These are phyloP conservation scores for Ceratothoa steindachneri DNA, from an alignment of 2,888 invertebrate species.

Conservation along the genomic window DNA sequence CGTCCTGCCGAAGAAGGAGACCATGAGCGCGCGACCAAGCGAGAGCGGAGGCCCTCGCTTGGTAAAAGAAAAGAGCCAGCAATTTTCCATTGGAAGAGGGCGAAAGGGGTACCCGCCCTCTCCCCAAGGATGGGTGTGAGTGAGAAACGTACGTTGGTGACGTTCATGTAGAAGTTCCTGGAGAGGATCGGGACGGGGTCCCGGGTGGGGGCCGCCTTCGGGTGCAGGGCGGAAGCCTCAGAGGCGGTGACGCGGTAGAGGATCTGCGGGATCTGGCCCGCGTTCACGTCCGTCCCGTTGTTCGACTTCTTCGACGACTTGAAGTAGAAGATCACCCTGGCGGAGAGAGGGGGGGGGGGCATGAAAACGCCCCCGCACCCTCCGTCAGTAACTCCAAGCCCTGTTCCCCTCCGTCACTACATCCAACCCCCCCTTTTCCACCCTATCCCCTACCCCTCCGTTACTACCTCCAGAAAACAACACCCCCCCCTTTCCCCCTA, in stretches of 20 bases:
- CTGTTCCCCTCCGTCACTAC: not conserved
- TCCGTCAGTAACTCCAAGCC: not conserved
- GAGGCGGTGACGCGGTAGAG: conserved; percentile 68
- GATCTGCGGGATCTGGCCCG: conserved; percentile 93
- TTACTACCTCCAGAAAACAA: no score
- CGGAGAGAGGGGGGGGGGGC: conserved; percentile 39
- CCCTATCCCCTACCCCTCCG: no score
- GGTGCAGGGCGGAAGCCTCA: conserved; percentile 63
- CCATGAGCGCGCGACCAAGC: not conserved
- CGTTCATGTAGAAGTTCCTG: conserved; percentile 79
- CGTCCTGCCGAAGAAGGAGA: conserved; percentile 54
- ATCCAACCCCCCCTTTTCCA: not conserved
- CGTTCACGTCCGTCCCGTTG: conserved; percentile 96
- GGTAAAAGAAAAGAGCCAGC: no score
- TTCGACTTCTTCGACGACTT: conserved; percentile 95
- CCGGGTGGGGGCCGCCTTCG: conserved; percentile 57
- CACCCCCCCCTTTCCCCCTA: no score
- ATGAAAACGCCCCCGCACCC: not conserved
- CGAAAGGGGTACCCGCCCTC: no score
- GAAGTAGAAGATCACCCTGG: conserved; percentile 80
- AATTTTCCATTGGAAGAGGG: no score
- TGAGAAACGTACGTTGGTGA: conserved; percentile 69
- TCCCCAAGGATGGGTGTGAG: no score
- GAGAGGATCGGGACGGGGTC: conserved; percentile 77
- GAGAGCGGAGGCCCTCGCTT: no score